Percentiles rank a stretch among this genome's conserved stretches.
phyloP scores from a whole-genome alignment of 2,888 invertebrate species.

The Dolichomitus sp. region DNA sequence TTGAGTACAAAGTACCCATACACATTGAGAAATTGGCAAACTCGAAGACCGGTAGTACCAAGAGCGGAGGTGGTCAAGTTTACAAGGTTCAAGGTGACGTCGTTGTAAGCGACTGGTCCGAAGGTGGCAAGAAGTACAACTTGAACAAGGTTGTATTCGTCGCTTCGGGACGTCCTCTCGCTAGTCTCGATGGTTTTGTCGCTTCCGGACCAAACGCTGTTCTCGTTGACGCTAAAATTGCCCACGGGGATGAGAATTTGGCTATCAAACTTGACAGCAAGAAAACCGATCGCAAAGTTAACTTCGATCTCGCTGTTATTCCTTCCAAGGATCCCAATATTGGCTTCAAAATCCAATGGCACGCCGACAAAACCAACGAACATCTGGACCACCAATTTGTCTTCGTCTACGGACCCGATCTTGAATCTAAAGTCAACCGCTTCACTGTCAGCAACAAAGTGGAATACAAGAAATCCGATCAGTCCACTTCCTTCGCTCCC shows the following conservation, averaged over 20 bases:
- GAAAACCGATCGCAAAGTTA: conserved; percentile 84
- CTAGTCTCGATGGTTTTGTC: conserved; percentile 87
- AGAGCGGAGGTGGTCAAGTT: conserved; percentile 77
- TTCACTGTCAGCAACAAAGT: conserved; percentile 85
- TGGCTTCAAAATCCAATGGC: conserved; percentile 89
- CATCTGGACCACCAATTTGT: conserved; percentile 87
- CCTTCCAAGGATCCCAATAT: conserved; percentile 89
- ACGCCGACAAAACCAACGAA: conserved; percentile 85
- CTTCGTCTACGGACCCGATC: conserved; percentile 89
- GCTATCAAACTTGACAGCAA: conserved; percentile 87
- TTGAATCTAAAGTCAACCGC: conserved; percentile 88
- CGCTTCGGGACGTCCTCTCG: conserved; percentile 85
- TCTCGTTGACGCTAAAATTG: conserved; percentile 87
- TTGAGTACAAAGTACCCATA: conserved; percentile 90
- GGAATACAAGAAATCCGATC: conserved; percentile 69
- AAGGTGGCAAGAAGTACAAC: conserved; percentile 87
- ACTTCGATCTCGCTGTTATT: conserved; percentile 87
- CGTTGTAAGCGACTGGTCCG: conserved; percentile 83
- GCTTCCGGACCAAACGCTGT: conserved; percentile 84
- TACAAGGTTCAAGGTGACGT: conserved; percentile 88
- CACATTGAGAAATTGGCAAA: conserved; percentile 85
- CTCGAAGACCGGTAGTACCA: conserved; percentile 69
- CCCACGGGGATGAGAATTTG: conserved; percentile 86
- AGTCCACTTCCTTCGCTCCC: conserved; percentile 35
- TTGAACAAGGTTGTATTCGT: conserved; percentile 88